Evolutionary conservation across 23 tunicate species (phyloP).

Genomic region (Trididemnum clinides): DNA sequence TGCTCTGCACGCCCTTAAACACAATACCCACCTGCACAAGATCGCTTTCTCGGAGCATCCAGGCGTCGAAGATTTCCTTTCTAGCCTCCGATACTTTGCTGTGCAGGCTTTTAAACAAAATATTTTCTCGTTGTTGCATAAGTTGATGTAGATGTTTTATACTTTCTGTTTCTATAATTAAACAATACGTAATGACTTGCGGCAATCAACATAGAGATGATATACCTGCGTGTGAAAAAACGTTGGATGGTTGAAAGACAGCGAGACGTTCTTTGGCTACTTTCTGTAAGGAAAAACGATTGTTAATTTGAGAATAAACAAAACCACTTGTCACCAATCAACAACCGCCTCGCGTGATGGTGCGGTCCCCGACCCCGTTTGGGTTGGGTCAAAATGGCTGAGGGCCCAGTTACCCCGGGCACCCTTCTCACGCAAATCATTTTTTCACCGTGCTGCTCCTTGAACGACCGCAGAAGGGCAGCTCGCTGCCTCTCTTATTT

Average conservation of each 20-base stretch:
- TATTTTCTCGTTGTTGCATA: slow-evolving; percentile 58
- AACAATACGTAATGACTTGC: no score
- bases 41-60: slow-evolving; percentile 92
- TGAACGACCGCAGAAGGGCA: no score
- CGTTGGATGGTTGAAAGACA: slow-evolving; percentile 56
- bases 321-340: background rate
- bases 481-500: no score
- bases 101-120: slow-evolving; percentile 59
- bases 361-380: no score
- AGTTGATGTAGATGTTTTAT: slow-evolving; percentile 38
- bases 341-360: no score
- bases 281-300: slow-evolving; percentile 63
- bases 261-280: slow-evolving; percentile 90
- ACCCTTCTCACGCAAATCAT: no score
- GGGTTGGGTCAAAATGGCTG: no score
- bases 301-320: background rate
- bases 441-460: no score
- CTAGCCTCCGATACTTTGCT: slow-evolving; percentile 72
- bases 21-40: slow-evolving; percentile 69
- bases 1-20: background rate
- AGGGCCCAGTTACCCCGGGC: no score
- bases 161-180: no score
- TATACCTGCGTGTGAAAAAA: no score
- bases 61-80: slow-evolving; percentile 71
- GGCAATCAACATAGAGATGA: no score